phyloP scores from a whole-genome alignment of 2,888 invertebrate species.

The Drosophila pseudotalamancana region DNA sequence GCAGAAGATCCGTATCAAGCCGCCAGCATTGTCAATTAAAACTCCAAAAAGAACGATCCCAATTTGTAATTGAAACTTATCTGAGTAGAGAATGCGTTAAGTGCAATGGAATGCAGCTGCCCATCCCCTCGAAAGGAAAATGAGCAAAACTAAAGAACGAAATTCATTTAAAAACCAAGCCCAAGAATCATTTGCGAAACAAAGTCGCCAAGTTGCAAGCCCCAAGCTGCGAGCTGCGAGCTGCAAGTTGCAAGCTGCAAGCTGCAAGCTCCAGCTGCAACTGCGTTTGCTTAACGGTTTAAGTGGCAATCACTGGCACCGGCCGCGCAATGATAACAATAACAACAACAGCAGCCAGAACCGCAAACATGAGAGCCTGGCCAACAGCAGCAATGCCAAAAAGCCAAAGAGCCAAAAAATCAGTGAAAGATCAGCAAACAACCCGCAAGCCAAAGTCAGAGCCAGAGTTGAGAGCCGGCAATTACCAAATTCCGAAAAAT shows the following conservation, averaged over 20 bases:
- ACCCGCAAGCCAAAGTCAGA: constrained; percentile 28
- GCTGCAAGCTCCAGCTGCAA: constrained; percentile 8
- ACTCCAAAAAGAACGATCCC: constrained; percentile 57
- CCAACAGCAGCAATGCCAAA: constrained; percentile 44
- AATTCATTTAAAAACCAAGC: constrained; percentile 64
- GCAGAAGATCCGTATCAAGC: constrained; percentile 57
- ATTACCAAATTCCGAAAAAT: constrained; percentile 79
- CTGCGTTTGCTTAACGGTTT: constrained; percentile 74
- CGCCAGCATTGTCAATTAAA: constrained; percentile 64
- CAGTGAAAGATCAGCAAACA: constrained; percentile 73
- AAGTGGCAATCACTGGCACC: constrained; percentile 76
- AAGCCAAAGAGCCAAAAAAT: constrained; percentile 51
- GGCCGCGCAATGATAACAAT: constrained; percentile 68
- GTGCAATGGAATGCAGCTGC: constrained; percentile 66
- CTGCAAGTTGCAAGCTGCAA: constrained; percentile 27
- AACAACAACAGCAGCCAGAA: constrained; percentile 37
- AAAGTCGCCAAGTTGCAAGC: constrained; percentile 36
- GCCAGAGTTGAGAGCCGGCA: constrained; percentile 55
- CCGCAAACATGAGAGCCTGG: constrained; percentile 25
- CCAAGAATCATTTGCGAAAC: constrained; percentile 59
- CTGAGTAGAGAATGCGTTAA: constrained; percentile 68
- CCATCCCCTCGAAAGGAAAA: constrained; percentile 35
- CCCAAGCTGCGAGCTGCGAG: constrained; percentile 6
- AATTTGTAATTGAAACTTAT: constrained; percentile 77
- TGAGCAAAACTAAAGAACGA: constrained; percentile 8